A percentile compares a stretch with the other conserved stretches of the same genome.
These are phyloP conservation scores for Trichogramma evanescens DNA, from an alignment of 2,888 invertebrate species.

Conservation along the genomic window DNA sequence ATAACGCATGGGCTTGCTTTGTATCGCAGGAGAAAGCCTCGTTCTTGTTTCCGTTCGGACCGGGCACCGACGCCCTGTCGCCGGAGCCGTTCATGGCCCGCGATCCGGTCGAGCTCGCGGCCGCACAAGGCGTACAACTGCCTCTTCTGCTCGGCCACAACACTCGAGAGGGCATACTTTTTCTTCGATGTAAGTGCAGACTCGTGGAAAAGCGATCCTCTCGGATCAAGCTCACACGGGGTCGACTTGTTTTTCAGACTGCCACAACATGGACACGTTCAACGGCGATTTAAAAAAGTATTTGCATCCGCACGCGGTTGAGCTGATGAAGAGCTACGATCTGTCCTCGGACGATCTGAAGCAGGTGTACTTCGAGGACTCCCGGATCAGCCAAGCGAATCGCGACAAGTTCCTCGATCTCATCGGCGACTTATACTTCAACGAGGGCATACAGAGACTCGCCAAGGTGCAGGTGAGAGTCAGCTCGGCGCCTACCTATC, in stretches of 20 bases:
- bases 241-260: background rate
- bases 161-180: constrained; percentile 34
- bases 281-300: background rate
- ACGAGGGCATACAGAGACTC: constrained; percentile 27
- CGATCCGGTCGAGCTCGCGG: constrained; percentile 11
- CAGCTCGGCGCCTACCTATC: constrained; percentile 26
- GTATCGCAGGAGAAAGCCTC: constrained; percentile 1
- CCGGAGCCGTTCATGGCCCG: constrained; percentile 29
- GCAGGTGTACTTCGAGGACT: constrained; percentile 29
- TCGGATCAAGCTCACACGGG: background rate
- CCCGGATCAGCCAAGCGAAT: constrained; percentile 5
- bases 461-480: constrained; percentile 25
- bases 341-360: constrained; percentile 25
- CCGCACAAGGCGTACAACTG: constrained; percentile 21
- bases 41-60: constrained; percentile 24
- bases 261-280: background rate
- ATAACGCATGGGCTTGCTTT: background rate
- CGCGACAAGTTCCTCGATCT: constrained; percentile 22
- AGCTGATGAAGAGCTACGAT: constrained; percentile 18
- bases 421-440: constrained; percentile 26
- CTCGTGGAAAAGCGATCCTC: background rate
- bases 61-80: constrained; percentile 28
- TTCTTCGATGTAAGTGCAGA: constrained; percentile 11
- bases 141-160: constrained; percentile 26
- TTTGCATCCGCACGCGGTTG: constrained; percentile 19